These are phyloP conservation scores for Philopotamus ludificatus DNA, from an alignment of 1,140 invertebrate genomes.

Conservation along the genomic window DNA sequence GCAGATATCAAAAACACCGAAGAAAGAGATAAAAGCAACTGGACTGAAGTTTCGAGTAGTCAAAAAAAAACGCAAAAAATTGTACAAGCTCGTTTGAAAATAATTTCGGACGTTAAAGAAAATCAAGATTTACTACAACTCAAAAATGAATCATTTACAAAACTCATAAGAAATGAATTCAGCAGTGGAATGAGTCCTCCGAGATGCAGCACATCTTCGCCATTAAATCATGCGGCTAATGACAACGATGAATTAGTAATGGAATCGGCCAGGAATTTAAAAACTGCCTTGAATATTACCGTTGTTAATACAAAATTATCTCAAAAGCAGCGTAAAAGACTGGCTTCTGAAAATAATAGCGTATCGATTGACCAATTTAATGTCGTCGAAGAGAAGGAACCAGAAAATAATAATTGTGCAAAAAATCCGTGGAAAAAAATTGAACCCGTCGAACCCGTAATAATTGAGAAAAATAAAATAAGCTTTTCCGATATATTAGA, in stretches of 20 bases:
- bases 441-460: constrained; percentile 44
- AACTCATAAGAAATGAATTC: constrained; percentile 46
- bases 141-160: constrained; percentile 47
- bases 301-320: constrained; percentile 58
- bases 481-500: constrained; percentile 60
- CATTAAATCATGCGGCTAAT: constrained; percentile 48
- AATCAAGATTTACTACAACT: constrained; percentile 47
- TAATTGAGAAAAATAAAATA: constrained; percentile 43
- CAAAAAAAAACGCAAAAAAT: constrained; percentile 52
- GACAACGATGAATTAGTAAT: constrained; percentile 26
- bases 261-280: constrained; percentile 42
- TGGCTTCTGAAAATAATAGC: constrained; percentile 47
- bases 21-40: constrained; percentile 43
- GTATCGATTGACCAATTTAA: constrained; percentile 43
- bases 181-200: constrained; percentile 38
- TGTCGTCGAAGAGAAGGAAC: constrained; percentile 46
- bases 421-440: constrained; percentile 50
- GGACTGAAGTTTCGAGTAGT: constrained; percentile 52
- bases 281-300: constrained; percentile 48
- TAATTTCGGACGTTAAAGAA: constrained; percentile 52
- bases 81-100: constrained; percentile 55
- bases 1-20: constrained; percentile 44
- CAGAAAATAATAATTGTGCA: constrained; percentile 39
- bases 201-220: constrained; percentile 43
- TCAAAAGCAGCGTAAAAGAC: constrained; percentile 62